These are phyloP conservation scores for Diplosoma virens DNA, from an alignment of 23 tunicate species.

Conservation along the genomic window DNA sequence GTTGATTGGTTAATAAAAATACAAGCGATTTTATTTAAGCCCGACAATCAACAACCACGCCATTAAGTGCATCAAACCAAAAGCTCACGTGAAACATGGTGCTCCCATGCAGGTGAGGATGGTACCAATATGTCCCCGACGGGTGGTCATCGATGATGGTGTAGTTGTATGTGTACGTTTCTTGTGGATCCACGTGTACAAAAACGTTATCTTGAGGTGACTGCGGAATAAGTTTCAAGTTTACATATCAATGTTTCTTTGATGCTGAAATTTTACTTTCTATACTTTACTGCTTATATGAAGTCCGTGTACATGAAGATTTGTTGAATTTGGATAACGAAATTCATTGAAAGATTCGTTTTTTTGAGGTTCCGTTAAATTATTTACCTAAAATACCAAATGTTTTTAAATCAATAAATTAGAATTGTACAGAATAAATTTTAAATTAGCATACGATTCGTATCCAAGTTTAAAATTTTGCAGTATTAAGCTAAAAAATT, in stretches of 20 bases:
- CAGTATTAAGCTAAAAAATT: too few species aligned
- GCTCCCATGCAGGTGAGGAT: constrained; percentile 75
- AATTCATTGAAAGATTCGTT: constrained; percentile 20
- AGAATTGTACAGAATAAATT: too few species aligned
- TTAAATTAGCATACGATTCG: too few species aligned
- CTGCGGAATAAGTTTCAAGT: constrained; percentile 23
- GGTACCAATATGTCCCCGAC: constrained; percentile 88
- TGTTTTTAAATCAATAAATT: neutral
- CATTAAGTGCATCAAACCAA: too few species aligned
- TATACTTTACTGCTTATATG: constrained; percentile 75
- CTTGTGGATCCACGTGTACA: constrained; percentile 37
- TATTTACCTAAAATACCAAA: constrained; percentile 36
- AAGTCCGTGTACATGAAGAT: constrained; percentile 83
- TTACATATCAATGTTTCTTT: too few species aligned
- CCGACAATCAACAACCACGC: too few species aligned
- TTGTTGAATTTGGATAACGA: constrained; percentile 66
- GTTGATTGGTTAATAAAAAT: too few species aligned
- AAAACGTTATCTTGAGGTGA: constrained; percentile 76
- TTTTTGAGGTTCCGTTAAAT: constrained; percentile 29
- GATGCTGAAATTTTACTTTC: neutral
- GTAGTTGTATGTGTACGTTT: constrained; percentile 32
- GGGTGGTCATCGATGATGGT: constrained; percentile 51
- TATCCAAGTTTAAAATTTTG: too few species aligned
- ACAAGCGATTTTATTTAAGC: too few species aligned
- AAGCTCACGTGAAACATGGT: constrained; percentile 67